phyloP scores from a whole-genome alignment of 2,113 vertebrate genomes.

The Lophochroa leadbeateri region DNA sequence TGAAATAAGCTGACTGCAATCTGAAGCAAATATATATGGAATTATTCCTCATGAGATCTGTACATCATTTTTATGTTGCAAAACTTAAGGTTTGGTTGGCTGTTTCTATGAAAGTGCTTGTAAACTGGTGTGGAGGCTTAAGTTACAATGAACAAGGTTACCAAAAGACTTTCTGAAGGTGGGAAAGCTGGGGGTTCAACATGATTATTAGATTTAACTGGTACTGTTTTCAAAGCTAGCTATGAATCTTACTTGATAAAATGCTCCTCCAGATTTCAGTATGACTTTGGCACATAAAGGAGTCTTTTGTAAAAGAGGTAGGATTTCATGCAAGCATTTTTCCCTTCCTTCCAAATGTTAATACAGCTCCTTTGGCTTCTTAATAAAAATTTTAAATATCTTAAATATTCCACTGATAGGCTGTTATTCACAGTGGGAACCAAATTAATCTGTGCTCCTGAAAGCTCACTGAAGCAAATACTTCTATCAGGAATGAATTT shows the following conservation, averaged over 20 bases:
- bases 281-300: background rate
- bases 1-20: background rate
- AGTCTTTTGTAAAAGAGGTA: background rate
- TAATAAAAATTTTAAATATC: slow-evolving; percentile 32
- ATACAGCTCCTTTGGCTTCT: background rate
- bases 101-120: background rate
- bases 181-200: background rate
- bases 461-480: slow-evolving; percentile 12
- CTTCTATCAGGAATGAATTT: slow-evolving; percentile 1
- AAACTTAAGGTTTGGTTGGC: background rate
- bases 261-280: background rate
- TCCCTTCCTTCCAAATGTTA: background rate
- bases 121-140: background rate
- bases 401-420: slow-evolving; percentile 13
- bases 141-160: background rate
- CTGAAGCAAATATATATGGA: background rate
- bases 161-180: background rate
- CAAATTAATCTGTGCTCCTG: slow-evolving; percentile 13
- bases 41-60: background rate
- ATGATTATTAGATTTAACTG: background rate
- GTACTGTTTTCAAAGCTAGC: background rate
- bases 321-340: background rate
- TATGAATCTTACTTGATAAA: background rate
- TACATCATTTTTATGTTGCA: background rate
- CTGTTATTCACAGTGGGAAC: background rate